Conservation (phyloP, 2,113 vertebrate genomes). For the Ivindomyrus marchei region DNA sequence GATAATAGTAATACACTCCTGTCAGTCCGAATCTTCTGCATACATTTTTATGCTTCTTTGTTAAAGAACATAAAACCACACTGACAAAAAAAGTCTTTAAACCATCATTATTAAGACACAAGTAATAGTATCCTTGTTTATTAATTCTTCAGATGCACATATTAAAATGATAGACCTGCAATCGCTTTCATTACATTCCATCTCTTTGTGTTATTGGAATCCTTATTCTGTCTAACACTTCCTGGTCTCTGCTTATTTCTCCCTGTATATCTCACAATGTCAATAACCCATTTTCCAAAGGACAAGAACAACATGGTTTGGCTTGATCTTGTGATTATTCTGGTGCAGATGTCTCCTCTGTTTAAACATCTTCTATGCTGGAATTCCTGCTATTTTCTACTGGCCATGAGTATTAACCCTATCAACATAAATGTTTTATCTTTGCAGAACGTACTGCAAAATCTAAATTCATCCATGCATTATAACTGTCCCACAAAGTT, state of each 20-base stretch:
- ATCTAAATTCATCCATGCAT: neutral
- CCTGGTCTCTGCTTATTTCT: neutral
- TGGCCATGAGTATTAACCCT: neutral
- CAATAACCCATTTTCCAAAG: neutral
- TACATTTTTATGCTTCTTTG: neutral
- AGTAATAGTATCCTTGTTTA: neutral
- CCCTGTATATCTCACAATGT: neutral
- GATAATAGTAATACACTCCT: neutral
- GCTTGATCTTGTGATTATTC: neutral
- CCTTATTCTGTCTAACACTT: neutral
- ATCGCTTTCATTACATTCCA: neutral
- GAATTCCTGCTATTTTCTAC: neutral
- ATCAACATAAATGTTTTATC: neutral
- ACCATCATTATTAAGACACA: neutral
- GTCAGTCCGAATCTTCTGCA: neutral
- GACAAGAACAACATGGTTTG: neutral
- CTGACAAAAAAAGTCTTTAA: neutral
- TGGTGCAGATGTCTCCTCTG: neutral
- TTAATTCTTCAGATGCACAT: neutral
- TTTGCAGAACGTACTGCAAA: neutral
- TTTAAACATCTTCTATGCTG: neutral
- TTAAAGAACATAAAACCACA: neutral
- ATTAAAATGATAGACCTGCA: neutral
- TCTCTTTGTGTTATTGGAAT: neutral
- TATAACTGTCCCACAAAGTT: neutral